phyloP scores from a whole-genome alignment of 2,113 vertebrate genomes.

The Micromys minutus region DNA sequence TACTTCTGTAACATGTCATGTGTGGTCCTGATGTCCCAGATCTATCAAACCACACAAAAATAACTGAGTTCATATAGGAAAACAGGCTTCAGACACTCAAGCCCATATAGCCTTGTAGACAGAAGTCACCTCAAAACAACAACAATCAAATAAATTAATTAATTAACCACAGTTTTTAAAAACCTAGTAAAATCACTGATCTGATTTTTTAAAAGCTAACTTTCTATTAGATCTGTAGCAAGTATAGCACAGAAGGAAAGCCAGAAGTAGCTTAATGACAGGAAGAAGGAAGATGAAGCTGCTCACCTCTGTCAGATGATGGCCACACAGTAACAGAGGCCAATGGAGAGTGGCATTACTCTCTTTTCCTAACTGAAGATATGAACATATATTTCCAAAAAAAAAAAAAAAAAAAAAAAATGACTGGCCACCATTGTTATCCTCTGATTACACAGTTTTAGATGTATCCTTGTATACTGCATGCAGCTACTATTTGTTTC shows the following conservation, averaged over 20 bases:
- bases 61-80: background rate
- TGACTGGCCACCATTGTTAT: too few relatives aligned
- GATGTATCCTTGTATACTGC: background rate
- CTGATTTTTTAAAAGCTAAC: background rate
- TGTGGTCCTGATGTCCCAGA: background rate
- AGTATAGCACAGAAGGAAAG: background rate
- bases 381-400: background rate
- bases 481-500: background rate
- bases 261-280: background rate
- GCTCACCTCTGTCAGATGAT: background rate
- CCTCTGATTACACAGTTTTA: background rate
- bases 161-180: background rate
- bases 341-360: background rate
- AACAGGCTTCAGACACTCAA: background rate
- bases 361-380: background rate
- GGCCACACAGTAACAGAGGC: background rate
- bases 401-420: too few relatives aligned
- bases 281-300: background rate
- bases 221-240: background rate
- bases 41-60: constrained; percentile 5
- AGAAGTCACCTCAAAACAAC: background rate
- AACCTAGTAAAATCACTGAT: background rate
- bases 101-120: background rate
- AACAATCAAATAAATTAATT: background rate
- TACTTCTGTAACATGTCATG: background rate